phyloP scores from a whole-genome alignment of 2,113 vertebrate genomes.

The Panthera uncia region DNA sequence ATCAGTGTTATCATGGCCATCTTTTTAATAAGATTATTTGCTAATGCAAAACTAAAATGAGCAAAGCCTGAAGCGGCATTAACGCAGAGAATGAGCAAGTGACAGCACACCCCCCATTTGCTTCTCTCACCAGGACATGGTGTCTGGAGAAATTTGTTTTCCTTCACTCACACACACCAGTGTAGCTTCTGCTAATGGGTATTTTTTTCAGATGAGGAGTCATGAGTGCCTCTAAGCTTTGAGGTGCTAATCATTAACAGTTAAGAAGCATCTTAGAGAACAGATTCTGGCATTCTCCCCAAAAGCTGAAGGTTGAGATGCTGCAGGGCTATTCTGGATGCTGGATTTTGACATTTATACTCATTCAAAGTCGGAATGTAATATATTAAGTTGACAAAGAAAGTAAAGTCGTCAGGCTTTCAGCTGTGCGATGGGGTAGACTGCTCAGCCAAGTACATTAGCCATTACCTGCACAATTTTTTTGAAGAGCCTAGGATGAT shows the following conservation, averaged over 20 bases:
- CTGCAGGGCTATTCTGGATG: conserved; percentile 53
- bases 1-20: conserved; percentile 81
- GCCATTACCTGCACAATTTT: neutral
- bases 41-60: conserved; percentile 83
- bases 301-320: conserved; percentile 60
- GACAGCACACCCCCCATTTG: conserved; percentile 49
- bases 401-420: conserved; percentile 34
- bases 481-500: neutral
- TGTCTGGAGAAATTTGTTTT: conserved; percentile 67
- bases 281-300: conserved; percentile 22
- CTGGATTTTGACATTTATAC: conserved; percentile 57
- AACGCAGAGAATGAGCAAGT: conserved; percentile 72
- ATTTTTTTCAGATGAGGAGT: conserved; percentile 43
- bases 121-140: conserved; percentile 56
- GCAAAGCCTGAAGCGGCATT: conserved; percentile 75
- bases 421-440: neutral
- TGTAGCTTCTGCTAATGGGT: conserved; percentile 57
- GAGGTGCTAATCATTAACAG: conserved; percentile 64
- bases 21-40: conserved; percentile 85
- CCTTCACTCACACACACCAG: conserved; percentile 39
- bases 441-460: neutral
- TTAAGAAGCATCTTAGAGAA: conserved; percentile 56
- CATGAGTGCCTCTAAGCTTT: conserved; percentile 36
- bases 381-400: conserved; percentile 53
- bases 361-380: conserved; percentile 34